Evolutionary conservation across 2,888 invertebrate genomes (phyloP).

Genomic region (Sarcophaga caerulescens): DNA sequence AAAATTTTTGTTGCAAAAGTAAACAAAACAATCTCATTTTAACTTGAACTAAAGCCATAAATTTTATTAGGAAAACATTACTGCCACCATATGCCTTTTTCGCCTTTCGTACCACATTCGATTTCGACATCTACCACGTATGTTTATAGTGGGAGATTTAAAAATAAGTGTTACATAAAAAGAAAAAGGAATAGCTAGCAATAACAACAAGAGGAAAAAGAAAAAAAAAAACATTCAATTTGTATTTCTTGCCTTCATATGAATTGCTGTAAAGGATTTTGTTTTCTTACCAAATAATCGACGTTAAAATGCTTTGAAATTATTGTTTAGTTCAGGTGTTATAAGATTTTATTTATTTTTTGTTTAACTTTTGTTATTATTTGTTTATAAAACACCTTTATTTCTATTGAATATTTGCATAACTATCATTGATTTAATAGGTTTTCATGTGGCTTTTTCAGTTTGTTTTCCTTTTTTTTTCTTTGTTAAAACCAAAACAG

Average conservation of each 20-base stretch:
- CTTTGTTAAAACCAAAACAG: background rate
- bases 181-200: conserved; percentile 32
- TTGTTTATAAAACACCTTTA: conserved; percentile 50
- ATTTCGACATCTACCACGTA: conserved; percentile 14
- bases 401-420: conserved; percentile 59
- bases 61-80: conserved; percentile 1
- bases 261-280: conserved; percentile 45
- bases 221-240: conserved; percentile 57
- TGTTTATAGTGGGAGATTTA: conserved; percentile 57
- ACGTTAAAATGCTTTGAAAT: conserved; percentile 17
- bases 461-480: too few species aligned
- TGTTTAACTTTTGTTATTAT: conserved; percentile 4
- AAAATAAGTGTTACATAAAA: conserved; percentile 57
- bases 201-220: background rate
- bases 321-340: conserved; percentile 67
- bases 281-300: background rate
- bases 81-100: conserved; percentile 29
- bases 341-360: conserved; percentile 28
- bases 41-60: conserved; percentile 39
- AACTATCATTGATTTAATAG: conserved; percentile 55
- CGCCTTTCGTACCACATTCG: conserved; percentile 12
- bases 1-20: background rate
- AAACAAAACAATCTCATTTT: background rate
- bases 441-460: background rate
- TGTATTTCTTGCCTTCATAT: conserved; percentile 46